Evolutionary conservation across 2,888 invertebrate species (phyloP).

Genomic region (Leptura quadrifasciata): DNA sequence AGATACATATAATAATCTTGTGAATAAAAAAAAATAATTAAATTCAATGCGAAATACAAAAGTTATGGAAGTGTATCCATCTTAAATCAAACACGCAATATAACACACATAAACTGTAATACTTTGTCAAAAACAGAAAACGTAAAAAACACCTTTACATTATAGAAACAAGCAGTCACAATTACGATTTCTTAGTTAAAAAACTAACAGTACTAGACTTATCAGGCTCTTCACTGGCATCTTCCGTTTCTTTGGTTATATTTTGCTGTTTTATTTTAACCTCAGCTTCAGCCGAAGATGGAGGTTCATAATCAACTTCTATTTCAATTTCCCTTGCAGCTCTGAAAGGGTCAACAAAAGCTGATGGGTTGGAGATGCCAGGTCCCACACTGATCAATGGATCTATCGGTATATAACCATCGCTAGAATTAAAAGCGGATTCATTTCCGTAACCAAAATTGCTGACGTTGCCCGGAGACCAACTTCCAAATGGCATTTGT

Average conservation of each 20-base stretch:
- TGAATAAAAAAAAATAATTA: no score
- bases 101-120: no score
- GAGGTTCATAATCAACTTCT: constrained; percentile 48
- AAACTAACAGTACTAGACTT: not conserved
- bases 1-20: no score
- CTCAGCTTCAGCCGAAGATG: constrained; percentile 48
- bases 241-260: not conserved
- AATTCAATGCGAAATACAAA: no score
- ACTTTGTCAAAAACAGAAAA: no score
- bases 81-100: no score
- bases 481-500: constrained; percentile 19
- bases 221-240: not conserved
- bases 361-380: not conserved
- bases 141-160: no score
- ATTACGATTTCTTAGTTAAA: not conserved
- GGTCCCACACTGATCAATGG: constrained; percentile 34
- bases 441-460: constrained; percentile 7
- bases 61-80: no score
- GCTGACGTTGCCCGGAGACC: constrained; percentile 17
- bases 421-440: not conserved
- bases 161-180: not conserved
- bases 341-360: constrained; percentile 22
- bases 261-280: constrained; percentile 42
- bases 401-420: not conserved
- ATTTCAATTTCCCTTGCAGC: constrained; percentile 49